Evolutionary conservation across 2,113 vertebrate genomes (phyloP), one percentile per base, ranked within the genome.

Genomic region (Tricholaema leucomelas): DNA sequence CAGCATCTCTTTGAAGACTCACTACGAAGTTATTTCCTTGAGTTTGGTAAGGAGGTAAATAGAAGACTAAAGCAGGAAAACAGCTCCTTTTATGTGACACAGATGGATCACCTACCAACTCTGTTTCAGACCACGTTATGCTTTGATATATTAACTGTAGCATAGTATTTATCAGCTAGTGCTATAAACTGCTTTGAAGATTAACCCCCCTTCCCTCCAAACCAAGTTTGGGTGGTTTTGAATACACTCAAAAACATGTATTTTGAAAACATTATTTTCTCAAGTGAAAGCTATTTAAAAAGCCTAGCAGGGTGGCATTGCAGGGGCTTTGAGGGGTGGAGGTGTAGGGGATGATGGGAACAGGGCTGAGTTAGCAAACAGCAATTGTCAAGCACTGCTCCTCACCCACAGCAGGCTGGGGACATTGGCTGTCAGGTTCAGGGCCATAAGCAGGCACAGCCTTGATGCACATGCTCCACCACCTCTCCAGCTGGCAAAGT

Each of bases 131-230:
- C 83, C 60, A 42, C 74, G 74, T 59, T 90, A 84, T 44, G 71
- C 81, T 93, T 95, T 95, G 95, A 89, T 85, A 91, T 67, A 92
- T 89, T 93, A 94, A 93, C 87, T 91, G 88, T 76, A 95, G 91
- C 94, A 80, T 76, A 78, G 79, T 91, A 91, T 91, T 92, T 91
- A 93, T 88, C 79, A 87, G 75, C 69, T 36, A 54, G 67, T 17
- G 71, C 55, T 91, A 88, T 55, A 93, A 89, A 93, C 60, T 48
- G 48, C 92, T 96, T 95, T 95, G 91, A 96, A 95, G 95, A 93
- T 77, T 69, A 96, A 93, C 93, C 92, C 75, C 17, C 21, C 24
- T 50, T 58, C 24, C 24, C 55, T 58, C 24, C 13, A 70, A 67
- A 87, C 25, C 25, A 91, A 36, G 75, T 91, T 67, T 67, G 55